Conservation (phyloP, 92 coral and sea anemone species). For the Virgularia gustaviana region DNA sequence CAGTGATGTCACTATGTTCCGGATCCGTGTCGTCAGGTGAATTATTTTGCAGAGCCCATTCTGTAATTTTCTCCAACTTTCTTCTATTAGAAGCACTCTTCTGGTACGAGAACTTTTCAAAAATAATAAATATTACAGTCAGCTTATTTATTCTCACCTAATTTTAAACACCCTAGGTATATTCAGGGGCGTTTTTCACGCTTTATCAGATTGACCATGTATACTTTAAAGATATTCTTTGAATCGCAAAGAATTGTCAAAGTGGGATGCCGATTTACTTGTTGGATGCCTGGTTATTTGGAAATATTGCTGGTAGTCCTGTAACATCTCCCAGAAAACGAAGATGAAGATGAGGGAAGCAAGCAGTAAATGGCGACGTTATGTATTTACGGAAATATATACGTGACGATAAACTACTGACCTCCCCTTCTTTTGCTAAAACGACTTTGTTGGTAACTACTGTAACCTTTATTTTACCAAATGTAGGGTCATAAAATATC, state of each 20-base stretch:
- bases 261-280: neutral
- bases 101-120: slow-evolving; percentile 57
- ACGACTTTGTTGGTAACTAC: too few species aligned
- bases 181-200: too few species aligned
- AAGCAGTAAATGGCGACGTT: too few species aligned
- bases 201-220: too few species aligned
- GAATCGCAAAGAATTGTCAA: neutral
- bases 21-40: slow-evolving; percentile 50
- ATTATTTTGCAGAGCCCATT: slow-evolving; percentile 57
- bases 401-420: too few species aligned
- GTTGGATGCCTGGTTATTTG: neutral
- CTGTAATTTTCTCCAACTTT: slow-evolving; percentile 39
- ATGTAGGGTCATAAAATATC: too few species aligned
- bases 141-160: neutral
- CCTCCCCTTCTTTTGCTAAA: too few species aligned
- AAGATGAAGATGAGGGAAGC: neutral
- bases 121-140: neutral
- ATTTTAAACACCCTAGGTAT: too few species aligned
- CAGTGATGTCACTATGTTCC: slow-evolving; percentile 63
- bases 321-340: neutral
- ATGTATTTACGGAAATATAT: too few species aligned
- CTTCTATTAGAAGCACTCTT: slow-evolving; percentile 15
- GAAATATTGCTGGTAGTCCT: too few species aligned
- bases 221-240: neutral
- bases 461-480: too few species aligned